phyloP scores from a whole-genome alignment of 2,888 invertebrate species.

The Drosophila incognita region DNA sequence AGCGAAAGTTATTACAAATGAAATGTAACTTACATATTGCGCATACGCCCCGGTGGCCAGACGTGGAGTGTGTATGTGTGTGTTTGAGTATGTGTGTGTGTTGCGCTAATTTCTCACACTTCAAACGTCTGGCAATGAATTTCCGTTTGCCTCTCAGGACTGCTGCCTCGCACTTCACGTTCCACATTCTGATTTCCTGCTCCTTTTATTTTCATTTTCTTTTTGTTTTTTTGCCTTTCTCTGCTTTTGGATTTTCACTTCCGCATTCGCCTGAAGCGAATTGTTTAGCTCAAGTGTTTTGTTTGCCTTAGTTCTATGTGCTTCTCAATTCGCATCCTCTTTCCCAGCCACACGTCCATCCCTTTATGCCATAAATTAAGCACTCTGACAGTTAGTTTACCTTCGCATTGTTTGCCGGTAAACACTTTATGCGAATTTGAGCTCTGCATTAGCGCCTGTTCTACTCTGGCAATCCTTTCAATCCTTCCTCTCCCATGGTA shows the following conservation, averaged over 20 bases:
- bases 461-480: constrained; percentile 15
- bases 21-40: constrained; percentile 61
- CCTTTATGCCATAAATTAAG: constrained; percentile 72
- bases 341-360: background rate
- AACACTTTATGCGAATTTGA: constrained; percentile 61
- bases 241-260: constrained; percentile 56
- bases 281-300: constrained; percentile 62
- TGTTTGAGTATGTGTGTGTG: constrained; percentile 37
- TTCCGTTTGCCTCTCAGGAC: constrained; percentile 63
- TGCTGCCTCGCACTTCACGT: constrained; percentile 50
- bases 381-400: constrained; percentile 66
- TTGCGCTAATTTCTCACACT: constrained; percentile 78
- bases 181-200: constrained; percentile 68
- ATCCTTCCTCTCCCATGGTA: background rate
- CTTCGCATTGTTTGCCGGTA: constrained; percentile 59
- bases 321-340: background rate
- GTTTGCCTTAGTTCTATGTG: constrained; percentile 31
- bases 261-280: constrained; percentile 50
- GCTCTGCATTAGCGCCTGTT: constrained; percentile 44
- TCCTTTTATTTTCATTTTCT: constrained; percentile 13
- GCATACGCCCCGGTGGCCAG: constrained; percentile 36
- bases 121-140: constrained; percentile 74
- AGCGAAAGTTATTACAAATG: constrained; percentile 63
- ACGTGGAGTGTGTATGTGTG: constrained; percentile 25
- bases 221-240: constrained; percentile 20